Evolutionary conservation across 2,888 invertebrate species (phyloP).

Genomic region (Tipula vernalis): DNA sequence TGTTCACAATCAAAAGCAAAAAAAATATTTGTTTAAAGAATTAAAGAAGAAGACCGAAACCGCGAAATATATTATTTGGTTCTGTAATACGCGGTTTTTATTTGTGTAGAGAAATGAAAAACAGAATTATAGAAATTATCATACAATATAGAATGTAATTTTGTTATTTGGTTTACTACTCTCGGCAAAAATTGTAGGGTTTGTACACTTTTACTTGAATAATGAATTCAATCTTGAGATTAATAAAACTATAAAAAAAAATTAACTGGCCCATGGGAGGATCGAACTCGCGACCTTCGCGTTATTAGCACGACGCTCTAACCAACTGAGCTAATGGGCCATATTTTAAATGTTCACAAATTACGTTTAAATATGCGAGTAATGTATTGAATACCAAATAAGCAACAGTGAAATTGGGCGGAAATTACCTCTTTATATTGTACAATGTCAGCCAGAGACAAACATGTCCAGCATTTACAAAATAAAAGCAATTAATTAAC

Average conservation of each 20-base stretch:
- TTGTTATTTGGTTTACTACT: neutral
- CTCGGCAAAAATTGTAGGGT: neutral
- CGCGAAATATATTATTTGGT: neutral
- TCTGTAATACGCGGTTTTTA: neutral
- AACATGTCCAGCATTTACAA: too few relatives aligned
- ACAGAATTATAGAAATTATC: neutral
- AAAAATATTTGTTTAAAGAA: neutral
- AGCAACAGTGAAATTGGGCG: too few relatives aligned
- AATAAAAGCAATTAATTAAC: too few relatives aligned
- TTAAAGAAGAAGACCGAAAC: neutral
- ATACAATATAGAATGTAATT: neutral
- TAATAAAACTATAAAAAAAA: too few relatives aligned
- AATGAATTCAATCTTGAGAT: too few relatives aligned
- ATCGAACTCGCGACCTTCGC: constrained; percentile 11
- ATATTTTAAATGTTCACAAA: neutral
- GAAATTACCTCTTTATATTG: too few relatives aligned
- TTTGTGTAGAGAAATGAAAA: neutral
- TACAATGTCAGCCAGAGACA: too few relatives aligned
- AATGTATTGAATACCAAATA: too few relatives aligned
- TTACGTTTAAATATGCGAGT: too few relatives aligned
- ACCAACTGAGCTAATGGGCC: constrained; percentile 11
- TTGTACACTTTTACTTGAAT: too few relatives aligned
- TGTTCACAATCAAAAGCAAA: neutral
- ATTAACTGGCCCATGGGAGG: constrained; percentile 8
- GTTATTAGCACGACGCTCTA: constrained; percentile 11